Evolutionary conservation across 1,140 invertebrate species (phyloP), one percentile per base, ranked within the genome.

Genomic region (Drosophila aff.): DNA sequence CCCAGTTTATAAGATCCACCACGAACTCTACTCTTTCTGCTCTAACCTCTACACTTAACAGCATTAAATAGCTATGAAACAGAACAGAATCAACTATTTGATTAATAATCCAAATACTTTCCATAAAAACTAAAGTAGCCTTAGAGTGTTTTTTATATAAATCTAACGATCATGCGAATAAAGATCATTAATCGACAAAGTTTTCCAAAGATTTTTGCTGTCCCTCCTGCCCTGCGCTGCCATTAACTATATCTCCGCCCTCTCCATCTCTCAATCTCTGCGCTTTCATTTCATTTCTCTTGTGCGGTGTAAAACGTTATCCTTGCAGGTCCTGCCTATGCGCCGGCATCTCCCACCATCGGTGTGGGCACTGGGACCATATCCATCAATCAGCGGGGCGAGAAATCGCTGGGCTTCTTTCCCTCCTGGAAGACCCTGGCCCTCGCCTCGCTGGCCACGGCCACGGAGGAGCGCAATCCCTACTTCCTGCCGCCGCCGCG

Each of bases 351-450:
- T 8, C 43, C 79, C 23, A 50, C 65, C 9, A 66, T 66, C 15
- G 63, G 63, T 11, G 58, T 41, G 21, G 41, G 57, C 47, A 49
- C 76, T 6, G 67, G 75, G 10, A 62, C 61, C 13, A 76, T 74
- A 6, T 28, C 71, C n/a, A 73, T 74, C 15, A 82, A 83, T 49
- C 65, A 66, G 67, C 76, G 91, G 3, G 72, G 75, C 10, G 91
- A 92, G 49, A 92, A 92, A 52, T 87, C 91, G 0, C 50, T 92
- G 8, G 78, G 76, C 1, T 92, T 92, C 55, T 92, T 92, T 44
- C 91, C 91, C 3, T 92, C 91, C 5, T 92, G 91, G 91, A 92
- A 92, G 71, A 91, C 82, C 1, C 28, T 92, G 38, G 91, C 91
- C 0, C 74, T 92, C 2, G 91, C 91, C 21, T 91, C 91, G 7